Conservation (phyloP, 2,113 vertebrate species). For the Poecilia latipinna region DNA sequence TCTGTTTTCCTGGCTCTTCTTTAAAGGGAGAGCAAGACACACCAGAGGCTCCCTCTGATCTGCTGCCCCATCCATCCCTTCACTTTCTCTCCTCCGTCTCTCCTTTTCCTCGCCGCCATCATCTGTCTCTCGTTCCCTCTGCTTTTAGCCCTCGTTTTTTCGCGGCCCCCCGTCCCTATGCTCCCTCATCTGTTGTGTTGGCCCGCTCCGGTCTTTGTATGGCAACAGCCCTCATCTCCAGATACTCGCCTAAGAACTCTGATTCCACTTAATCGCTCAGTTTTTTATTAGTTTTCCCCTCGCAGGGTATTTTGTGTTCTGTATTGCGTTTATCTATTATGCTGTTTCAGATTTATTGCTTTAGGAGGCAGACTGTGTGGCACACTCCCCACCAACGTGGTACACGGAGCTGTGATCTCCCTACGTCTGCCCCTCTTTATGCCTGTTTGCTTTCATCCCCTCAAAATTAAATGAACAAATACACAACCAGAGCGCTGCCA, state of each 20-base stretch:
- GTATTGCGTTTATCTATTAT: slow-evolving; percentile 81
- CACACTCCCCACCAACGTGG: slow-evolving; percentile 71
- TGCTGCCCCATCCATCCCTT: slow-evolving; percentile 80
- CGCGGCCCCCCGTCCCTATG: slow-evolving; percentile 75
- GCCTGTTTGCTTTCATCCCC: slow-evolving; percentile 79
- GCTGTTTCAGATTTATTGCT: slow-evolving; percentile 83
- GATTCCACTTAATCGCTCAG: slow-evolving; percentile 81
- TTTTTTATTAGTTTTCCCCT: slow-evolving; percentile 80
- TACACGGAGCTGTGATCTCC: slow-evolving; percentile 75
- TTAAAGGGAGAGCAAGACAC: slow-evolving; percentile 81
- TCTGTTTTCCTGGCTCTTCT: slow-evolving; percentile 82
- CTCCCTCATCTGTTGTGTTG: slow-evolving; percentile 80
- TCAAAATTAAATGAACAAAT: slow-evolving; percentile 80
- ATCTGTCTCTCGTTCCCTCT: slow-evolving; percentile 76
- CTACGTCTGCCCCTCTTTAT: slow-evolving; percentile 78
- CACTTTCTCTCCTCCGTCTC: slow-evolving; percentile 69
- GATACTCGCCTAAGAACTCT: slow-evolving; percentile 80
- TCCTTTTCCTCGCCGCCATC: slow-evolving; percentile 71
- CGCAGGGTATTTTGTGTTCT: slow-evolving; percentile 81
- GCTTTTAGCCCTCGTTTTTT: slow-evolving; percentile 76
- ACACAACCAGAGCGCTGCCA: slow-evolving; percentile 57
- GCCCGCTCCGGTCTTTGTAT: slow-evolving; percentile 77
- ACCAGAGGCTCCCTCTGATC: slow-evolving; percentile 80
- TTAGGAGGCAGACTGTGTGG: slow-evolving; percentile 80
- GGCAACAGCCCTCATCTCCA: slow-evolving; percentile 75